A percentile compares a stretch with the other conserved stretches of the same genome.
phyloP scores from a whole-genome alignment of 2,113 vertebrate species.

The Sigmodon hispidus region DNA sequence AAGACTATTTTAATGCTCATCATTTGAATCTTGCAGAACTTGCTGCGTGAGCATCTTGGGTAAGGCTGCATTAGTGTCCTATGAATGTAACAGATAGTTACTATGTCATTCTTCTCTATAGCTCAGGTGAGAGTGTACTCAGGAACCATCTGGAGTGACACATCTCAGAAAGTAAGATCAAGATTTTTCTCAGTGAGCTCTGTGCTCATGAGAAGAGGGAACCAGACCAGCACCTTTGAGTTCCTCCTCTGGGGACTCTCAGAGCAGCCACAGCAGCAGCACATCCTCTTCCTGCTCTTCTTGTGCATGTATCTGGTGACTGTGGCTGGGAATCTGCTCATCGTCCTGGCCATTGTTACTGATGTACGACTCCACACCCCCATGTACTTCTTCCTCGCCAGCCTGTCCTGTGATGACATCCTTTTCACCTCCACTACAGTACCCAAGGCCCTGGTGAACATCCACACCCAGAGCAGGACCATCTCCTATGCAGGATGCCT shows the following conservation, averaged over 20 bases:
- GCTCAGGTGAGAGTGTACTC: background rate
- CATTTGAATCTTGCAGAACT: background rate
- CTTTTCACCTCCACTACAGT: slow-evolving; percentile 67
- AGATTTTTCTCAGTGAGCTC: background rate
- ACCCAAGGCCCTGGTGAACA: slow-evolving; percentile 73
- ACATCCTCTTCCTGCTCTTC: slow-evolving; percentile 50
- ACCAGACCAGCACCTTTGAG: slow-evolving; percentile 29
- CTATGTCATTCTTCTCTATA: background rate
- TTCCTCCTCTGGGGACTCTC: slow-evolving; percentile 75
- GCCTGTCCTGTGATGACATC: slow-evolving; percentile 63
- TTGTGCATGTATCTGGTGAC: slow-evolving; percentile 66
- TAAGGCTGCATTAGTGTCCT: too few relatives aligned
- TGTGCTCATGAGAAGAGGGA: slow-evolving; percentile 54
- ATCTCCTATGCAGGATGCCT: slow-evolving; percentile 73
- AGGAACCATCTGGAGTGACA: background rate
- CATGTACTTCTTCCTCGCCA: slow-evolving; percentile 76
- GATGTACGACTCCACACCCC: slow-evolving; percentile 36
- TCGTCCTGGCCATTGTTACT: slow-evolving; percentile 53
- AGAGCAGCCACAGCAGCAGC: slow-evolving; percentile 36
- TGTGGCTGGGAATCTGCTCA: slow-evolving; percentile 70
- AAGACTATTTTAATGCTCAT: background rate
- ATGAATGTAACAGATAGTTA: background rate
- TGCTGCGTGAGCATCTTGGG: background rate
- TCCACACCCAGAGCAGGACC: slow-evolving; percentile 42
- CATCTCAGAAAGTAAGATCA: background rate